Evolutionary conservation across 2,888 invertebrate genomes (phyloP).

Genomic region (Athalia cordata): DNA sequence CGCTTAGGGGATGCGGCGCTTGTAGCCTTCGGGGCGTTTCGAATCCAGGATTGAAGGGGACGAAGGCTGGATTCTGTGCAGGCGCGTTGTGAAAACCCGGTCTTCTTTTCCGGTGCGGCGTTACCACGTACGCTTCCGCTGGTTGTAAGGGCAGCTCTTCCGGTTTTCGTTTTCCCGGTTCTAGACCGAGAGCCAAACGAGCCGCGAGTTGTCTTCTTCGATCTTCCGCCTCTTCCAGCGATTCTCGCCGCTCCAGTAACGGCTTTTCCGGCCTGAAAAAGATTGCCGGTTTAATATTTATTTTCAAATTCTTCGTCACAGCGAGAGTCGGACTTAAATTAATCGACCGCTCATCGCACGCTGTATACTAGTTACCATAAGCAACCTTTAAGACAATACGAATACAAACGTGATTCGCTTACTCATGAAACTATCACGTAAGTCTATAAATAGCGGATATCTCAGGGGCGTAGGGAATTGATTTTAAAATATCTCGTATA

Average conservation of each 20-base stretch:
- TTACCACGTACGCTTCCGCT: slow-evolving; percentile 88
- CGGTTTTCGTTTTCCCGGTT: slow-evolving; percentile 79
- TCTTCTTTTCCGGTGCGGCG: slow-evolving; percentile 89
- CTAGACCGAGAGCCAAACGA: slow-evolving; percentile 78
- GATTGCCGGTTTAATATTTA: background rate
- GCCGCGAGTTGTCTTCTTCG: slow-evolving; percentile 68
- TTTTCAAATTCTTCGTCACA: background rate
- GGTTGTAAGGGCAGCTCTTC: slow-evolving; percentile 83
- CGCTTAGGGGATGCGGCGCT: slow-evolving; percentile 81
- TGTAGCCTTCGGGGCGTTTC: slow-evolving; percentile 76
- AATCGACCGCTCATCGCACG: background rate
- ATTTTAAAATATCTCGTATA: too few relatives aligned
- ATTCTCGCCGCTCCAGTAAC: slow-evolving; percentile 68
- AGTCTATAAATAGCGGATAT: slow-evolving; percentile 8
- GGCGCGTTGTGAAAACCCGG: slow-evolving; percentile 92
- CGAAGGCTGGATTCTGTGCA: slow-evolving; percentile 90
- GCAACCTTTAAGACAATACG: background rate
- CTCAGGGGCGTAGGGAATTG: background rate
- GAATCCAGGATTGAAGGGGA: slow-evolving; percentile 79
- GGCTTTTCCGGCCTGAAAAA: slow-evolving; percentile 67
- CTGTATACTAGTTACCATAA: background rate
- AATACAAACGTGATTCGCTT: slow-evolving; percentile 4
- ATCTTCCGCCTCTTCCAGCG: slow-evolving; percentile 69
- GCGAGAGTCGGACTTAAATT: background rate
- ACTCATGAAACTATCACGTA: background rate